These are phyloP conservation scores for Drosophila rellima DNA, from an alignment of 2,888 invertebrate genomes.

Conservation along the genomic window DNA sequence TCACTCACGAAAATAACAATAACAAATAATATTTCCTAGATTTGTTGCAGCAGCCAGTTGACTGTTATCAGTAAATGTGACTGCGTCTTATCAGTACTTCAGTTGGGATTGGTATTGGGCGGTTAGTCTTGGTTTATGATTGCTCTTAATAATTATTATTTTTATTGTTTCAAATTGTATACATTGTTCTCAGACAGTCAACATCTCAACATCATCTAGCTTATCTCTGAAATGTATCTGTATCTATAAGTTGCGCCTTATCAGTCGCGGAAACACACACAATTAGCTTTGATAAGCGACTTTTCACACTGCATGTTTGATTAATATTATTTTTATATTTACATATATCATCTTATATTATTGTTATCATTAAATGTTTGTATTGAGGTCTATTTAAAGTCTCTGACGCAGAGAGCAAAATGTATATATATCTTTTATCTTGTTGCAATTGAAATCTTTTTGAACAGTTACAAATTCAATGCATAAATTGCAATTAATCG, in stretches of 20 bases:
- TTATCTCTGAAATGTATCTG: conserved; percentile 35
- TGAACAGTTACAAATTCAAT: conserved; percentile 2
- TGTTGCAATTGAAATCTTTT: conserved; percentile 3
- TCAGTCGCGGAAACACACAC: conserved; percentile 47
- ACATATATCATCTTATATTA: conserved; percentile 6
- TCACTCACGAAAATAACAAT: not conserved
- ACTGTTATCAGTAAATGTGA: conserved; percentile 35
- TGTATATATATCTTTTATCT: not conserved
- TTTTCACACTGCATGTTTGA: conserved; percentile 23
- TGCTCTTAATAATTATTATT: conserved; percentile 46
- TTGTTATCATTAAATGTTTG: conserved; percentile 49
- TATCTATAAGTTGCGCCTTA: conserved; percentile 31
- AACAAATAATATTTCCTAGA: conserved; percentile 7
- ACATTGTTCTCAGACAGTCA: conserved; percentile 27
- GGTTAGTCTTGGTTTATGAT: conserved; percentile 53
- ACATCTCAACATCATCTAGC: conserved; percentile 4
- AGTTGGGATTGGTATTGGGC: conserved; percentile 52
- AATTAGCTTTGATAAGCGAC: conserved; percentile 30
- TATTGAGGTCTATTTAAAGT: conserved; percentile 41
- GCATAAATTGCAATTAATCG: conserved; percentile 13
- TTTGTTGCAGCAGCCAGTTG: conserved; percentile 25
- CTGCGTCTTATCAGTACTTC: conserved; percentile 44
- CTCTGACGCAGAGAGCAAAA: conserved; percentile 9
- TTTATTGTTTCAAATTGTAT: conserved; percentile 38
- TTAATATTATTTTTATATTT: conserved; percentile 33